Evolutionary conservation across 2,888 invertebrate species (phyloP).

Genomic region (Liposcelis brunnea): DNA sequence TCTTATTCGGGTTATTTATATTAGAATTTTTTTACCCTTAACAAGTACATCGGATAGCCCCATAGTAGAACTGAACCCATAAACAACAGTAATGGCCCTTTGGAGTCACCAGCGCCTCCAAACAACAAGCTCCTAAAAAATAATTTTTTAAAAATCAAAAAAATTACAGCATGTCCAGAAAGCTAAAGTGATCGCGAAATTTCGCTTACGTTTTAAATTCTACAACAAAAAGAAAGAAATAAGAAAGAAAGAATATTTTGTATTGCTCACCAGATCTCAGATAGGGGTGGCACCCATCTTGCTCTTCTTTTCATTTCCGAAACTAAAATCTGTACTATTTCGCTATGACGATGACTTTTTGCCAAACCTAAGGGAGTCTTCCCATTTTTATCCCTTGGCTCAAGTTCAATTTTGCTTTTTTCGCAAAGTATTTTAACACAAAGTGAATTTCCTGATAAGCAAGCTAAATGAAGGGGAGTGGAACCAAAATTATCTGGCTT

Average conservation of each 20-base stretch:
- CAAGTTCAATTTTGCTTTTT: conserved; percentile 76
- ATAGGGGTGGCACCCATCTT: conserved; percentile 73
- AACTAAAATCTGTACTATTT: conserved; percentile 65
- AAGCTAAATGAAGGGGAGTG: conserved; percentile 77
- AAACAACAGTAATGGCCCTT: conserved; percentile 72
- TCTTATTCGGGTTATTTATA: not conserved
- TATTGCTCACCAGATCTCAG: conserved; percentile 53
- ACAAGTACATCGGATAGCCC: conserved; percentile 88
- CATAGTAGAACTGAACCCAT: conserved; percentile 70
- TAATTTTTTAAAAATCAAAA: conserved; percentile 1
- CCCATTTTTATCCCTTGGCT: conserved; percentile 77
- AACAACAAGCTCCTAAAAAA: conserved; percentile 56
- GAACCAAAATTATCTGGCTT: conserved; percentile 86
- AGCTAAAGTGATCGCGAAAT: too few relatives aligned
- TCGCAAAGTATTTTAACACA: conserved; percentile 78
- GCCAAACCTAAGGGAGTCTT: conserved; percentile 84
- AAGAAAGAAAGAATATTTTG: too few relatives aligned
- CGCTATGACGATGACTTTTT: conserved; percentile 70
- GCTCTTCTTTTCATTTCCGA: conserved; percentile 61
- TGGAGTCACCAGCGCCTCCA: conserved; percentile 80
- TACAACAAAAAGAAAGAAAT: too few relatives aligned
- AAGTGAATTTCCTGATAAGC: conserved; percentile 70
- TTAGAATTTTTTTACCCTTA: conserved; percentile 39
- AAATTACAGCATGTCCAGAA: conserved; percentile 3
- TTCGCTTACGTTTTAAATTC: too few relatives aligned